These are phyloP conservation scores for Penaeus vannamei DNA, from an alignment of 1,140 invertebrate genomes.

Conservation along the genomic window DNA sequence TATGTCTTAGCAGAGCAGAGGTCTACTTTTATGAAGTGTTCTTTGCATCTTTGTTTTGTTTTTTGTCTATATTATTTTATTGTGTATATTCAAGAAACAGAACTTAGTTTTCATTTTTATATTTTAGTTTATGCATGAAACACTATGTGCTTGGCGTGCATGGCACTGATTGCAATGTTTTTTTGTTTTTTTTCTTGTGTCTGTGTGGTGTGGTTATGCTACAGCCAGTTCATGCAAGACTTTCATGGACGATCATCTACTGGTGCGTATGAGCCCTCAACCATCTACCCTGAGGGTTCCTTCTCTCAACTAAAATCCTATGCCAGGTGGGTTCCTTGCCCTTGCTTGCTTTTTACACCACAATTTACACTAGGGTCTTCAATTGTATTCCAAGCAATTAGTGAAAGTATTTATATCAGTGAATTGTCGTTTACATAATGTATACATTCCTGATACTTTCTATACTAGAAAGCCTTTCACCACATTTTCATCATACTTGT, in stretches of 20 bases:
- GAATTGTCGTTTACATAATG: no score
- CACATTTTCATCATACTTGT: no score
- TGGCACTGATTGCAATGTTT: background rate
- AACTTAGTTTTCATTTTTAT: background rate
- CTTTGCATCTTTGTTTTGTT: no score
- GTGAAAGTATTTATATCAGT: no score
- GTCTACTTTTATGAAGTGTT: no score
- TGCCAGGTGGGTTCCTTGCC: constrained; percentile 48
- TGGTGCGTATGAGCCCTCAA: constrained; percentile 61
- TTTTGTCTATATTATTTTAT: background rate
- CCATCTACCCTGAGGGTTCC: constrained; percentile 63
- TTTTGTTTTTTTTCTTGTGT: background rate
- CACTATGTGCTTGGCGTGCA: background rate
- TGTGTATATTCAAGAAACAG: background rate
- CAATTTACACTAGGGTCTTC: background rate
- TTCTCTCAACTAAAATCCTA: constrained; percentile 59
- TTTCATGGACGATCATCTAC: constrained; percentile 63
- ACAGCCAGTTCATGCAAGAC: constrained; percentile 65
- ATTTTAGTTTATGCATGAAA: background rate
- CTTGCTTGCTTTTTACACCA: background rate
- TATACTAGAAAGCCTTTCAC: no score
- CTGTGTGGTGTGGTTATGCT: constrained; percentile 14
- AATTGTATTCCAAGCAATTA: background rate
- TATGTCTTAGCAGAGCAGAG: no score
- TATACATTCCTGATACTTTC: no score